Conservation (phyloP, 1,140 invertebrate species). For the Carcinoscorpius rotundicauda region DNA sequence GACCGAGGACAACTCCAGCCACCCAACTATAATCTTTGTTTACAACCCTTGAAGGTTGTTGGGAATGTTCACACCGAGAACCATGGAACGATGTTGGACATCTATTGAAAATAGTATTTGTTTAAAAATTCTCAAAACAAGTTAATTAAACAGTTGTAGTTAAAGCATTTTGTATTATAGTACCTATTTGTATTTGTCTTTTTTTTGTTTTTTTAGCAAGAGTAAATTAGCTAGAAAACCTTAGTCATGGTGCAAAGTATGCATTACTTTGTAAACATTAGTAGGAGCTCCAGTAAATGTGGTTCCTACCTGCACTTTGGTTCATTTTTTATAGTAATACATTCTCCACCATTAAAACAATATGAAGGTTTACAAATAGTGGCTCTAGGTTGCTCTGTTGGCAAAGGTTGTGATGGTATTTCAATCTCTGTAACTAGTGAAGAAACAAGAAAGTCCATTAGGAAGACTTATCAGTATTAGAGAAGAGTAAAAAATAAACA, state of each 20-base stretch:
- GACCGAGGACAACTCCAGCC: conserved; percentile 5
- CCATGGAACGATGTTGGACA: not conserved
- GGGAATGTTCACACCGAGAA: not conserved
- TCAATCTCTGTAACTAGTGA: too few relatives aligned
- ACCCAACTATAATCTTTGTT: conserved; percentile 9
- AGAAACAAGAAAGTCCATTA: too few relatives aligned
- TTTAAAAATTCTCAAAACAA: not conserved
- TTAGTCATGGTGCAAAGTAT: too few relatives aligned
- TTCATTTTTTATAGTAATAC: not conserved
- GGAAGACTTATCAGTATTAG: too few relatives aligned
- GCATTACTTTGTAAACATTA: too few relatives aligned
- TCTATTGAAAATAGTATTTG: not conserved
- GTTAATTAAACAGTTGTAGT: not conserved
- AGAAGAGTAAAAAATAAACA: too few relatives aligned
- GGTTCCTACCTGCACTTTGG: not conserved
- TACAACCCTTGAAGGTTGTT: not conserved
- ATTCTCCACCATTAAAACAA: not conserved
- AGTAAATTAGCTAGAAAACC: too few relatives aligned
- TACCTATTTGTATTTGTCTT: too few relatives aligned
- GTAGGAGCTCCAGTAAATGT: too few relatives aligned
- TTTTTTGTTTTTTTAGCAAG: too few relatives aligned
- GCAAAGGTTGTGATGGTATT: conserved; percentile 47
- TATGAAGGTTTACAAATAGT: conserved; percentile 40
- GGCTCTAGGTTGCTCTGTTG: conserved; percentile 47
- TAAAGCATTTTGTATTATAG: not conserved